These are phyloP conservation scores for Brachyalestes nurse DNA, from an alignment of 2,797 vertebrate genomes.

Conservation along the genomic window DNA sequence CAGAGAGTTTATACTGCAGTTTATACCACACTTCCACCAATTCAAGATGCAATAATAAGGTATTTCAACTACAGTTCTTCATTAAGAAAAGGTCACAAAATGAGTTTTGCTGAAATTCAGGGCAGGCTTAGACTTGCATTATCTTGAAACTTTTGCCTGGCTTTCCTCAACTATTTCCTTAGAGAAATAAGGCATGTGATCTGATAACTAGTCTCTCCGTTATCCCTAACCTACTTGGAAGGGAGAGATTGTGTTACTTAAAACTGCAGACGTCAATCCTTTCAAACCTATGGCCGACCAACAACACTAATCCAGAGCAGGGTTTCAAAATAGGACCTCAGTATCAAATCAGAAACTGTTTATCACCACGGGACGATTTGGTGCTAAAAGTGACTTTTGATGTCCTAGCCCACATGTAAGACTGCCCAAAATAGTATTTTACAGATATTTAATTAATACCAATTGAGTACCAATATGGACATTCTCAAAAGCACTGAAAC, in stretches of 20 bases:
- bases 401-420: no score
- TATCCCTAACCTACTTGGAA: conserved; percentile 4
- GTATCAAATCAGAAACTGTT: not conserved
- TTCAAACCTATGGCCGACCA: not conserved
- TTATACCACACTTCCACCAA: not conserved
- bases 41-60: not conserved
- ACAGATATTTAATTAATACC: no score
- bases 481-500: no score
- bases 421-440: no score
- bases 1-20: not conserved
- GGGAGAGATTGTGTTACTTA: conserved; percentile 13
- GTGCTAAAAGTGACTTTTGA: not conserved
- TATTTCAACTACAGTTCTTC: not conserved
- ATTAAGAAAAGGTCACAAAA: not conserved
- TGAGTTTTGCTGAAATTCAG: not conserved
- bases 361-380: not conserved
- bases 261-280: conserved; percentile 15
- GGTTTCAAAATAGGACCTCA: not conserved
- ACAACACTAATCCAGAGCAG: not conserved
- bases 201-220: conserved; percentile 10
- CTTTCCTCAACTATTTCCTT: not conserved
- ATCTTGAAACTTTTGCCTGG: not conserved
- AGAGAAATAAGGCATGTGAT: not conserved
- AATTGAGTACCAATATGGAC: no score
- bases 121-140: not conserved